Evolutionary conservation across 1,140 invertebrate genomes (phyloP), one percentile per base, ranked within the genome.

Genomic region (Scylla paramamosain): DNA sequence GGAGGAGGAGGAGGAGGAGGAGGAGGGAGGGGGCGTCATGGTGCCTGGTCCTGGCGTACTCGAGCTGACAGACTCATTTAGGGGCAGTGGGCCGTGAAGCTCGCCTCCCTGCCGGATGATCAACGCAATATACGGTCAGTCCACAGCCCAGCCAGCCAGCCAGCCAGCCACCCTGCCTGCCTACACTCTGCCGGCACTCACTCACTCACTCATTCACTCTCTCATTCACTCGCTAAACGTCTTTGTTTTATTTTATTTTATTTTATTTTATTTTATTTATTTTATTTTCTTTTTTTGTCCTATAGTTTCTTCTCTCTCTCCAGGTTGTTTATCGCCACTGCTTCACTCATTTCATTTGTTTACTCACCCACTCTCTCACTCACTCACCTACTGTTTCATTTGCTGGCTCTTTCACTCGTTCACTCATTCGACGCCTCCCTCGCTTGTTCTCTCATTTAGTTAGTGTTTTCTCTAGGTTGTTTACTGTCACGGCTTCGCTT

Each of bases 21-120:
- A 29, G 32, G 32, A 45, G 45, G 45, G 16, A 39, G 20, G 88
- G 45, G 45, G 45, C 25, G 88, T 8, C 12, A 8, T n/a, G 20
- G 39, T n/a, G 32, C 28, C n/a, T 90, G 20, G 48, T 20, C 39
- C 20, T n/a, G 28, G 12, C 88, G 28, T 48, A 20, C 45, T 28
- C 32, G 45, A 90, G 16, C 45, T 59, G 89, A 91, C 89, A 91
- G 89, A n/a, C 89, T 91, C 89, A 91, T 91, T 91, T 91, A 91
- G 89, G 89, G 46, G 25, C 88, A 91, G 46, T 91, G 46, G 14
- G 89, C 46, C 46, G 48, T 89, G 88, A 91, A 91, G 25, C 16
- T 39, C n/a, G 83, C 87, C 39, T 25, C 28, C 46, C 89, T 91
- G 46, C 89, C 48, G 89, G 89, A 89, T 91, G 59, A 91, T 91